phyloP scores from a whole-genome alignment of 1,140 invertebrate genomes.

The Drosophila bipectinata region DNA sequence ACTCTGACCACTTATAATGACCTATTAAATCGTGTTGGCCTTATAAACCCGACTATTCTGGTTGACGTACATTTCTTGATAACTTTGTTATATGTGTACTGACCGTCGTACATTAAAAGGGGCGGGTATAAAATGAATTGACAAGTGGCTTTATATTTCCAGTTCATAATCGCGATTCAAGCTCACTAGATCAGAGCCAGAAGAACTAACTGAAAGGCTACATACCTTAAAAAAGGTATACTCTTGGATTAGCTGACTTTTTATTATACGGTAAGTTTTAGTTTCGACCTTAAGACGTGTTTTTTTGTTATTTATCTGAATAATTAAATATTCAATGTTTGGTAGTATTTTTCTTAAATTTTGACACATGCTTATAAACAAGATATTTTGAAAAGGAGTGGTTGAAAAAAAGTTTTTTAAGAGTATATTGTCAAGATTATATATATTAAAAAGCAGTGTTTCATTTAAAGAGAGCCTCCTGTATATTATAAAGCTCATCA shows the following conservation, averaged over 20 bases:
- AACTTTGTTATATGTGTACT: conserved; percentile 28
- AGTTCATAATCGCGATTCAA: conserved; percentile 48
- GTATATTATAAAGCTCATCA: conserved; percentile 12
- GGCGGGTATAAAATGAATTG: conserved; percentile 66
- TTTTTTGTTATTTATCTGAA: conserved; percentile 4
- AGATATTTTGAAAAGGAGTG: no score
- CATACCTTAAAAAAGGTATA: background rate
- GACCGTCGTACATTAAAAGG: conserved; percentile 28
- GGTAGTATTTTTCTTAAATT: background rate
- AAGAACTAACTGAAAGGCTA: conserved; percentile 14
- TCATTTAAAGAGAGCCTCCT: background rate
- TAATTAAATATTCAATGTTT: conserved; percentile 6
- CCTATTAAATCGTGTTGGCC: conserved; percentile 53
- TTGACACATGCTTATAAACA: no score
- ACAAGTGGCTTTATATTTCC: conserved; percentile 67
- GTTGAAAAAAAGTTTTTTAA: no score
- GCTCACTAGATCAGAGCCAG: conserved; percentile 37
- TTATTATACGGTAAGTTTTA: conserved; percentile 45
- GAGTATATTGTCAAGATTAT: no score
- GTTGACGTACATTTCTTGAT: conserved; percentile 20
- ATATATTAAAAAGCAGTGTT: background rate
- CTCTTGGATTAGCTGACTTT: conserved; percentile 40
- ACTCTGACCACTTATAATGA: conserved; percentile 41
- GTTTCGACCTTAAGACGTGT: no score
- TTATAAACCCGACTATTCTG: conserved; percentile 24